These are phyloP conservation scores for Lasaia peninsularis DNA, from an alignment of 1,140 invertebrate species.

Conservation along the genomic window DNA sequence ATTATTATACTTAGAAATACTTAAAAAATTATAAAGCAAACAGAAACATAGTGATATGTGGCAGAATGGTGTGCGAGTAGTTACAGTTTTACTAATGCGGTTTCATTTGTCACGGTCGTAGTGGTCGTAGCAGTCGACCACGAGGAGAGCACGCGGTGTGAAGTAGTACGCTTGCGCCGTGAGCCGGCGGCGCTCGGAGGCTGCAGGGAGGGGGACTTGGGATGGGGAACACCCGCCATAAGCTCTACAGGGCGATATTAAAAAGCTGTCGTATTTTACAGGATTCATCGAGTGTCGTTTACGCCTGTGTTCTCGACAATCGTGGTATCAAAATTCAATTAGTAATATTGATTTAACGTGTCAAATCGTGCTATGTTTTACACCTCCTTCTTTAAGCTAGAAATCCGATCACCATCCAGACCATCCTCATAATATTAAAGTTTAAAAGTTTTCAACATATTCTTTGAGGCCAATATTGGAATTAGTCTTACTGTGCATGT, in stretches of 20 bases:
- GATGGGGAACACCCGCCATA: not conserved
- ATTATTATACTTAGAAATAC: no score
- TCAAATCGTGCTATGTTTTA: not conserved
- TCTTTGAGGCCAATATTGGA: no score
- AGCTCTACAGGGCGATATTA: conserved; percentile 36
- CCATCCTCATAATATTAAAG: no score
- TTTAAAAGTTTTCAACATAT: no score
- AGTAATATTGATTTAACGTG: conserved; percentile 20
- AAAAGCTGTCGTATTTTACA: conserved; percentile 58
- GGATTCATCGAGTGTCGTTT: conserved; percentile 47
- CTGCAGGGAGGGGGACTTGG: conserved; percentile 20
- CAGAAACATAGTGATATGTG: not conserved
- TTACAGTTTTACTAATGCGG: conserved; percentile 28
- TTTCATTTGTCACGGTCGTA: conserved; percentile 33
- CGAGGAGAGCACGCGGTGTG: conserved; percentile 58
- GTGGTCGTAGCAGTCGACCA: conserved; percentile 41
- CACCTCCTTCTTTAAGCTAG: no score
- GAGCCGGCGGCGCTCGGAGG: conserved; percentile 16
- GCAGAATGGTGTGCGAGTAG: not conserved
- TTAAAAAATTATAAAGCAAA: no score
- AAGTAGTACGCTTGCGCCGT: conserved; percentile 61
- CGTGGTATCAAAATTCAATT: conserved; percentile 52
- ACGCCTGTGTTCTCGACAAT: conserved; percentile 43
- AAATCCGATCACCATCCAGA: no score
- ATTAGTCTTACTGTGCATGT: no score